phyloP scores from a whole-genome alignment of 2,888 invertebrate species.

The Perithous albicinctus region DNA sequence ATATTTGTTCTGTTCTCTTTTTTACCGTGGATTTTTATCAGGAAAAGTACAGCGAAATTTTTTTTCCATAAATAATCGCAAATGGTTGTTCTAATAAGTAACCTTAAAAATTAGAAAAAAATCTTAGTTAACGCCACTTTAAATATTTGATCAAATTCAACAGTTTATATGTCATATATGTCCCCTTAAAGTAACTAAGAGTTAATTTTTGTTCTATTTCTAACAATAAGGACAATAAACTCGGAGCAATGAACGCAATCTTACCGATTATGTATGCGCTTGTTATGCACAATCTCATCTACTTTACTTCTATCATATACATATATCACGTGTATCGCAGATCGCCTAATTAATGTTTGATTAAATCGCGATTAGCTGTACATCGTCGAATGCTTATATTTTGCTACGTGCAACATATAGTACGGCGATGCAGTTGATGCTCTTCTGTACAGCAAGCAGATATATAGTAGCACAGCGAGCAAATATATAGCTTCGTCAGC shows the following conservation, averaged over 20 bases:
- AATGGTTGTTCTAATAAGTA: no score
- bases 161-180: no score
- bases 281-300: neutral
- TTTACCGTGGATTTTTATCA: no score
- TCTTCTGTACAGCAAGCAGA: neutral
- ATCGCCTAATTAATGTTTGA: slow-evolving; percentile 66
- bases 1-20: no score
- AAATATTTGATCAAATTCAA: no score
- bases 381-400: slow-evolving; percentile 64
- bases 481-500: slow-evolving; percentile 6
- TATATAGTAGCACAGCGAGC: neutral
- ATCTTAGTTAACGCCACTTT: no score
- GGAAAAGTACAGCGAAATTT: no score
- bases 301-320: slow-evolving; percentile 2
- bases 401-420: slow-evolving; percentile 18
- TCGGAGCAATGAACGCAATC: neutral
- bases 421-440: slow-evolving; percentile 5
- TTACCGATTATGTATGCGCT: neutral
- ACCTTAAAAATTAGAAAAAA: no score
- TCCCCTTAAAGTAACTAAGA: no score
- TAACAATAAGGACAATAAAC: neutral
- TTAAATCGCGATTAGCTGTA: slow-evolving; percentile 66
- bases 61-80: no score
- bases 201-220: neutral
- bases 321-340: slow-evolving; percentile 22